Evolutionary conservation across 2,888 invertebrate species (phyloP).

Genomic region (Apamea sordens): DNA sequence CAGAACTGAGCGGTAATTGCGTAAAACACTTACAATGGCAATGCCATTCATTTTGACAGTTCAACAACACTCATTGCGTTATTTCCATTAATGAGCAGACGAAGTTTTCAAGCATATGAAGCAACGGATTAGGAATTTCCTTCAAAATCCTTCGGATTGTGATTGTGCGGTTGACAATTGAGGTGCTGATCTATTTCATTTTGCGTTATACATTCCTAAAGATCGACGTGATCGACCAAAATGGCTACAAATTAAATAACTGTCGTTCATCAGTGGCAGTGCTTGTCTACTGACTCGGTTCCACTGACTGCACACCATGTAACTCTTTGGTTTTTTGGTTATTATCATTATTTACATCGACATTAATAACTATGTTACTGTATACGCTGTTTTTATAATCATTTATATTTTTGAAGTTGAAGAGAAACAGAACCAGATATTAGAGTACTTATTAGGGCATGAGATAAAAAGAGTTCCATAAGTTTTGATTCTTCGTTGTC

Average conservation of each 20-base stretch:
- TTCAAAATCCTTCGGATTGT: not conserved
- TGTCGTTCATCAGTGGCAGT: constrained; percentile 19
- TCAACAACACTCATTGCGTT: not conserved
- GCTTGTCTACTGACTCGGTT: constrained; percentile 22
- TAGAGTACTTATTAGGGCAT: constrained; percentile 23
- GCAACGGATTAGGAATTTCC: not conserved
- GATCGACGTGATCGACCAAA: constrained; percentile 2
- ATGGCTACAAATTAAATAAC: not conserved
- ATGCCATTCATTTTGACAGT: not conserved
- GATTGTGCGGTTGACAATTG: not conserved
- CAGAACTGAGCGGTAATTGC: not conserved
- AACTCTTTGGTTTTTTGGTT: constrained; percentile 42
- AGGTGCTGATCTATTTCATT: not conserved
- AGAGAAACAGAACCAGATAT: constrained; percentile 16
- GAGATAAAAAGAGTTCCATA: constrained; percentile 7
- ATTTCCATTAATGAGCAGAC: not conserved
- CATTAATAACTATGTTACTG: constrained; percentile 20
- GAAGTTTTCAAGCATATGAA: not conserved
- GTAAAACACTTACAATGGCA: not conserved
- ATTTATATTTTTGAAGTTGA: constrained; percentile 4
- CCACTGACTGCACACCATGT: constrained; percentile 37
- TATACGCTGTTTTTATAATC: constrained; percentile 5
- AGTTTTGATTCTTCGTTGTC: not conserved
- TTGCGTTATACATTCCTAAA: not conserved
- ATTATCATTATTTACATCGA: constrained; percentile 35